A percentile compares a stretch with the other conserved stretches of the same genome.
Conservation (phyloP, 2,888 invertebrate genomes). For the Alsophila aescularia region DNA sequence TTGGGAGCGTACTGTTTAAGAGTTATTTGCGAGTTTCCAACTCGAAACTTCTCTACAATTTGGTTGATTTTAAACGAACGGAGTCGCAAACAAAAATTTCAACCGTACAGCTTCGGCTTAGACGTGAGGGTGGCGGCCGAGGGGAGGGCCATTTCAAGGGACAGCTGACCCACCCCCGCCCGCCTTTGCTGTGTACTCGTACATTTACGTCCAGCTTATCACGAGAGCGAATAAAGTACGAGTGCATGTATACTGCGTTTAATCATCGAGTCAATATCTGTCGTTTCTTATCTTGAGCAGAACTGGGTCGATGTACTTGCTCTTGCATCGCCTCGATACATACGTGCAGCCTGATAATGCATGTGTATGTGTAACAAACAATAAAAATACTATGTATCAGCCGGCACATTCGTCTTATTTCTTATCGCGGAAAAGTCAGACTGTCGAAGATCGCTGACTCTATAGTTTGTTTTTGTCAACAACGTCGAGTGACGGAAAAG, state of each 20-base stretch:
- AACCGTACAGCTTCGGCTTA: conserved; percentile 28
- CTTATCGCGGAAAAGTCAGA: conserved; percentile 11
- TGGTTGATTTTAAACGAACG: conserved; percentile 13
- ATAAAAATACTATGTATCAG: conserved; percentile 5
- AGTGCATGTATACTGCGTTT: conserved; percentile 38
- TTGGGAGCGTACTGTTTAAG: conserved; percentile 10
- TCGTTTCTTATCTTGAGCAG: conserved; percentile 49
- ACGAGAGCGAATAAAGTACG: conserved; percentile 17
- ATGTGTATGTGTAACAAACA: not conserved
- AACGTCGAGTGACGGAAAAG: conserved; percentile 9
- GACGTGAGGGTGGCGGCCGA: conserved; percentile 28
- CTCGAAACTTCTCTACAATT: conserved; percentile 19
- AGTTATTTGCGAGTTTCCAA: conserved; percentile 25
- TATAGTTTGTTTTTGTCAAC: conserved; percentile 15
- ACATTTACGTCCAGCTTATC: conserved; percentile 34
- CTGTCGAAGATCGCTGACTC: conserved; percentile 21
- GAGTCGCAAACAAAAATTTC: conserved; percentile 28
- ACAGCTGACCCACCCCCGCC: conserved; percentile 35
- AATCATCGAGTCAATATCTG: conserved; percentile 63
- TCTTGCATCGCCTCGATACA: conserved; percentile 10
- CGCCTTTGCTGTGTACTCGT: conserved; percentile 26
- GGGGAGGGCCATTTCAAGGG: conserved; percentile 32
- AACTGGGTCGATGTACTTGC: conserved; percentile 65
- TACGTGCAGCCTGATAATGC: conserved; percentile 12
- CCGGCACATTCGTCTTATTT: not conserved